Evolutionary conservation across 2,888 invertebrate species (phyloP), one percentile per base, ranked within the genome.

Genomic region (Lasioglossum malachurum): DNA sequence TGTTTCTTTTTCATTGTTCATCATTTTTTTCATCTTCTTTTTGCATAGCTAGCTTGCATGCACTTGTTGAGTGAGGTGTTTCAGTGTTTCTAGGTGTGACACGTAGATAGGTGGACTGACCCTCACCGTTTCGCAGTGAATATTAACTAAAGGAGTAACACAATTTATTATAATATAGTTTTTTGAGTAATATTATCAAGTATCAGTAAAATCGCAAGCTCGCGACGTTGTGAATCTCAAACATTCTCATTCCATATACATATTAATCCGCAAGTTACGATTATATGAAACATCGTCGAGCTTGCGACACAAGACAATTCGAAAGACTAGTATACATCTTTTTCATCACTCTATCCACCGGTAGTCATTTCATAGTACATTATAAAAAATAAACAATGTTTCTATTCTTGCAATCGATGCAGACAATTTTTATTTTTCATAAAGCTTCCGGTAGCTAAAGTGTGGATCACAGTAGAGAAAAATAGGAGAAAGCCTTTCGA

Each of bases 1-100:
- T 76, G 80, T 88, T 69, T 82, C 83, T 91, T 87, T 87, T 89
- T 89, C 86, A 88, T 90, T 81, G 89, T 87, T 91, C 35, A 78
- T 83, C 87, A 44, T 2, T 87, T 89, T 87, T 82, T 81, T 77
- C 38, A 49, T 71, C 23, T 57, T 64, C 60, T 46, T 75, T 84
- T 85, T 85, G 84, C 84, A 75, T 83, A 85, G 88, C 90, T 89
- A 88, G 86, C 89, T 85, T 91, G 92, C 91, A 91, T 92, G 92
- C 69, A 80, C 69, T 83, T 53, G 84, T 83, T 83, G 73, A 69
- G 85, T 88, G 88, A 71, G 49, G 83, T 78, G 82, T 88, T 82
- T 64, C 80, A 44, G 67, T 84, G 71, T 78, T 64, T 23, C 71
- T 84, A 75, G 69, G 35, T 88, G 80, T 76, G 75, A 78, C 75